Evolutionary conservation across 1,140 invertebrate species (phyloP).

Genomic region (Saccostrea glomerata): DNA sequence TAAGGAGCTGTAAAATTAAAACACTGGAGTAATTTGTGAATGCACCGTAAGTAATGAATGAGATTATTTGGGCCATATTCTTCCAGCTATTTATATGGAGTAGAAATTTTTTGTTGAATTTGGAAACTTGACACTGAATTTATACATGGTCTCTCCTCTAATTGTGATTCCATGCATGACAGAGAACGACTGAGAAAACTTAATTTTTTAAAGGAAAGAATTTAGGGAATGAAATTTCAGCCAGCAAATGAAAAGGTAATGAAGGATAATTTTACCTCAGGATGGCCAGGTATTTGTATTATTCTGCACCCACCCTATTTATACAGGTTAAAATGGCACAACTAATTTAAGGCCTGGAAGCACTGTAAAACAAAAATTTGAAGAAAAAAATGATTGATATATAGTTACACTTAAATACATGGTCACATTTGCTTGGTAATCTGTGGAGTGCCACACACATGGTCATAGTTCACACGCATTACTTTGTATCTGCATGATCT

Average conservation of each 20-base stretch:
- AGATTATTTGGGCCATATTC: not conserved
- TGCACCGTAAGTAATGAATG: not conserved
- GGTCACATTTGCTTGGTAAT: not conserved
- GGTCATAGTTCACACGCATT: too few species aligned
- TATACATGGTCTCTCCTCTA: not conserved
- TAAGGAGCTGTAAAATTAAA: not conserved
- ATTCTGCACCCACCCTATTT: not conserved
- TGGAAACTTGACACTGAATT: slow-evolving; percentile 14
- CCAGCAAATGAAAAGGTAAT: not conserved
- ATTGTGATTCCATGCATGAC: not conserved
- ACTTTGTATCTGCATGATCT: too few species aligned
- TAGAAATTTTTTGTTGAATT: not conserved
- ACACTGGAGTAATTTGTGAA: not conserved
- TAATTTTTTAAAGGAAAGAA: not conserved
- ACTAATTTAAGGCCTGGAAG: not conserved
- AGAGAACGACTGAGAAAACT: not conserved
- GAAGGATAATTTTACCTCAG: not conserved
- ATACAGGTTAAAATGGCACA: not conserved
- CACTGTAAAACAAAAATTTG: not conserved
- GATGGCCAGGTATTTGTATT: slow-evolving; percentile 1
- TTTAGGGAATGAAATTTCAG: slow-evolving; percentile 3
- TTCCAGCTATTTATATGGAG: not conserved
- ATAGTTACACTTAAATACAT: not conserved
- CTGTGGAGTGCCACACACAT: not conserved
- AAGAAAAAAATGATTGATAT: not conserved